Percentiles rank a stretch among this genome's conserved stretches.
Conservation (phyloP, 2,888 invertebrate genomes). For the Ectobius pallidus region DNA sequence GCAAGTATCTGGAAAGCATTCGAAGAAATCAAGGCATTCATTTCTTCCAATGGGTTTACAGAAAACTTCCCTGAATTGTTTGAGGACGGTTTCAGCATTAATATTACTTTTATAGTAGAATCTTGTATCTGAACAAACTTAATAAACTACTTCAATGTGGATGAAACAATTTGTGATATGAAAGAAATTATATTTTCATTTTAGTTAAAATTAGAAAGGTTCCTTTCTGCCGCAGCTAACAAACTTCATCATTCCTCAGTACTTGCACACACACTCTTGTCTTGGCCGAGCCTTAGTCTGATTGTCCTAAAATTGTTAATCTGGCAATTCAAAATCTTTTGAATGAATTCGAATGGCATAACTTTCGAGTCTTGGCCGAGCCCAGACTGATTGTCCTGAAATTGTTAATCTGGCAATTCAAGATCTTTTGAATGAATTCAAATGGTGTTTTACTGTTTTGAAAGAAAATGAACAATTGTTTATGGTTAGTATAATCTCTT, state of each 20-base stretch:
- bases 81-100: conserved; percentile 4
- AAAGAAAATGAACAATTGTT: conserved; percentile 36
- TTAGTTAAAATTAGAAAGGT: conserved; percentile 5
- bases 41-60: conserved; percentile 1
- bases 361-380: conserved; percentile 14
- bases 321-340: too few relatives aligned
- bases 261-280: conserved; percentile 11
- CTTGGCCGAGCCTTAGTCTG: too few relatives aligned
- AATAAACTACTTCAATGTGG: neutral
- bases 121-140: neutral
- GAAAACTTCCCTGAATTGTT: conserved; percentile 6
- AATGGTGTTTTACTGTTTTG: neutral
- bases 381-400: conserved; percentile 7
- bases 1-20: neutral
- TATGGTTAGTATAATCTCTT: too few relatives aligned
- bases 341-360: too few relatives aligned
- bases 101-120: conserved; percentile 6
- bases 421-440: too few relatives aligned
- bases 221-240: neutral
- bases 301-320: too few relatives aligned
- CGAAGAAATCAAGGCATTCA: neutral
- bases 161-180: conserved; percentile 2
- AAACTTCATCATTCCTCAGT: neutral
- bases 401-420: too few relatives aligned
- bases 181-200: neutral